Evolutionary conservation across 2,888 invertebrate species (phyloP).

Genomic region (Hedya salicella): DNA sequence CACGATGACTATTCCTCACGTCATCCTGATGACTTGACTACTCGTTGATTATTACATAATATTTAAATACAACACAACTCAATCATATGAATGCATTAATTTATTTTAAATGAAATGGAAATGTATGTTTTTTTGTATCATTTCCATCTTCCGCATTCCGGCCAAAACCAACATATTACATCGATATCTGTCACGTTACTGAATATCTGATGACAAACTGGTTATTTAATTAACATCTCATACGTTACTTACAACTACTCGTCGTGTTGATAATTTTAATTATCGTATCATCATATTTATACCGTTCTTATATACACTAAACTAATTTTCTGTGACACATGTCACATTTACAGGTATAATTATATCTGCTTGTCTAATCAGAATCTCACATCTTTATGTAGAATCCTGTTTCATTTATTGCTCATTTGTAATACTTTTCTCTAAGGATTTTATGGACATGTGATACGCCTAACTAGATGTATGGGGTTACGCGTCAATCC

Average conservation of each 20-base stretch:
- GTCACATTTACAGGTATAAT: too few species aligned
- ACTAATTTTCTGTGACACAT: too few species aligned
- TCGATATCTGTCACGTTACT: neutral
- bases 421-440: neutral
- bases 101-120: neutral
- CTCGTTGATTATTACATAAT: neutral
- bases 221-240: slow-evolving; percentile 12
- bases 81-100: neutral
- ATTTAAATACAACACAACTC: neutral
- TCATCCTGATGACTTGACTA: too few species aligned
- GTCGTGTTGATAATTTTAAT: neutral
- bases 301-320: too few species aligned
- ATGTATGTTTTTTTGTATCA: slow-evolving; percentile 1
- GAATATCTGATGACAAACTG: slow-evolving; percentile 17
- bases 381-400: too few species aligned
- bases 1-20: too few species aligned
- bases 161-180: slow-evolving; percentile 11
- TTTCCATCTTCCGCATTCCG: slow-evolving; percentile 13
- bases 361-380: too few species aligned
- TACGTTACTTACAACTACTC: slow-evolving; percentile 10
- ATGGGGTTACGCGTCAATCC: neutral
- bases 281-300: neutral
- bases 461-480: neutral
- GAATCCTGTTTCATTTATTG: neutral
- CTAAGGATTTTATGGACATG: neutral